A percentile compares a stretch with the other conserved stretches of the same genome.
Conservation (phyloP, 1,140 invertebrate species). For the Mya arenaria region DNA sequence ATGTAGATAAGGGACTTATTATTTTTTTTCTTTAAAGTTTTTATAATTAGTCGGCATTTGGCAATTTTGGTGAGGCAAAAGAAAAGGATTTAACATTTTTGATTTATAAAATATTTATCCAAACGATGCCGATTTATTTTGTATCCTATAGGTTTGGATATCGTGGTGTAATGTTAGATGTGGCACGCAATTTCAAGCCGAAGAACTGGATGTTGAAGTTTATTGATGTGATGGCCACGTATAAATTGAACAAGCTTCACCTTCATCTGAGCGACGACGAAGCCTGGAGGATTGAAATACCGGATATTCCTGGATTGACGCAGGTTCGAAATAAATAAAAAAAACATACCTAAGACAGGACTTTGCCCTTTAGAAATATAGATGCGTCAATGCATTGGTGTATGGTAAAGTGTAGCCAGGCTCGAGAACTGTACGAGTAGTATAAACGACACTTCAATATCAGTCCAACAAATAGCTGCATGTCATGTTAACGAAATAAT, state of each 20-base stretch:
- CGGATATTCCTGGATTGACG: constrained; percentile 72
- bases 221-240: constrained; percentile 74
- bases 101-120: too few species aligned
- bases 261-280: constrained; percentile 78
- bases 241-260: constrained; percentile 77
- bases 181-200: constrained; percentile 72
- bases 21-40: too few species aligned
- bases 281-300: constrained; percentile 76
- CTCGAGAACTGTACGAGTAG: too few species aligned
- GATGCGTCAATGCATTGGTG: neutral
- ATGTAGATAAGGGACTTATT: too few species aligned
- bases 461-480: too few species aligned
- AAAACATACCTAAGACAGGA: neutral
- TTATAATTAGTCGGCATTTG: too few species aligned
- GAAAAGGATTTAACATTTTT: too few species aligned
- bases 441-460: too few species aligned
- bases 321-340: constrained; percentile 55
- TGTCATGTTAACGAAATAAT: too few species aligned
- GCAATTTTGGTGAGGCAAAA: too few species aligned
- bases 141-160: constrained; percentile 64
- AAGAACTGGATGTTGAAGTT: constrained; percentile 66
- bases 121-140: too few species aligned
- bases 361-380: neutral
- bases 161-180: constrained; percentile 77
- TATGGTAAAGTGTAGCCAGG: neutral